Evolutionary conservation across 2,888 invertebrate genomes (phyloP), one percentile per base, ranked within the genome.

Genomic region (Microctonus hyperodae): DNA sequence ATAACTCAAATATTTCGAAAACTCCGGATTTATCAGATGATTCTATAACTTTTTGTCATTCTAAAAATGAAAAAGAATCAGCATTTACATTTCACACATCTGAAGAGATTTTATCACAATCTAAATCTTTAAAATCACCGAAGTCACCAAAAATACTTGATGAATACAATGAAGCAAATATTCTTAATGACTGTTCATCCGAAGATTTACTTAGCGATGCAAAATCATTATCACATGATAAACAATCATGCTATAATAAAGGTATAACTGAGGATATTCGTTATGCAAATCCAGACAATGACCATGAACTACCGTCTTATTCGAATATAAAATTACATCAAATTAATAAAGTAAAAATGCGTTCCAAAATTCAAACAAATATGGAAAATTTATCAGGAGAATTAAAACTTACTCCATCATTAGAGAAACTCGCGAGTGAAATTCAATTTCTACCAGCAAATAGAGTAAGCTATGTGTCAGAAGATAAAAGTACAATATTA

Each of bases 351-450:
- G 70, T 70, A 5, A 74, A 73, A 61, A 56, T 72, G 58, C 74
- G 76, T 20, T 69, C 74, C 5, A 75, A 75, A 61, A 68, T 76
- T 20, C 69, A 70, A 16, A 71, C 76, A 22, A 75, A 70, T 55
- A 69, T 55, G 23, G 71, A 56, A 33, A 76, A 76, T 31, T 60
- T 70, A 10, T 62, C 69, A 5, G 69, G 71, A 13, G 77, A 76
- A 60, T 66, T 80, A 35, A 77, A 76, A 56, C 70, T 80, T 6
- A 78, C 79, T 13, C 79, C 79, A 5, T 79, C 79, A 9, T 69
- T 83, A 57, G 81, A 82, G 55, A 81, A 81, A 60, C 70, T 83
- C 23, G 81, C 82, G 0, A 79, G 75, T 59, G 81, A 83, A 69
- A 82, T 83, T 37, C 76, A 80, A 64, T 82, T 82, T 65, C 67